These are phyloP conservation scores for Laupala kohalensis DNA, from an alignment of 1,140 invertebrate genomes.

Conservation along the genomic window DNA sequence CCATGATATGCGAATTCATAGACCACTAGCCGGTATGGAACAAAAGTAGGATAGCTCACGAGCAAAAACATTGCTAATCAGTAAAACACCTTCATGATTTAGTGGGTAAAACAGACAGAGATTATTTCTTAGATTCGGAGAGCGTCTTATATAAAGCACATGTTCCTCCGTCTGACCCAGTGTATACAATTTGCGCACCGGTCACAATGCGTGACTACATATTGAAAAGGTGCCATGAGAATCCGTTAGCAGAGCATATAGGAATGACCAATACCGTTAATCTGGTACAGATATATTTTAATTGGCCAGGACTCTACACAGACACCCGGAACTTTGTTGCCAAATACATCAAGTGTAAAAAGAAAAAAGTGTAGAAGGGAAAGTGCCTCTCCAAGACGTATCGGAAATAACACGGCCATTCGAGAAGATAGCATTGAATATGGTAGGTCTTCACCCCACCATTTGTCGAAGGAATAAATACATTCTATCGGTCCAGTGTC, in stretches of 20 bases:
- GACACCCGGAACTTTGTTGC: neutral
- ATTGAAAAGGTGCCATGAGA: neutral
- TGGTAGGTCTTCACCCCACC: neutral
- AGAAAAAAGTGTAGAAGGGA: neutral
- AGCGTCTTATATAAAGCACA: neutral
- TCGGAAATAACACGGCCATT: neutral
- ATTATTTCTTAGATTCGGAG: neutral
- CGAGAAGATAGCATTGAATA: neutral
- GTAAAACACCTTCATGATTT: neutral
- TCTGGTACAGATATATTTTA: neutral
- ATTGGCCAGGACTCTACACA: neutral
- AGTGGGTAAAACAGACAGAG: neutral
- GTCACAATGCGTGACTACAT: neutral
- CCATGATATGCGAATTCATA: neutral
- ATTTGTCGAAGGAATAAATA: neutral
- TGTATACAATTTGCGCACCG: neutral
- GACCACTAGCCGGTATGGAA: neutral
- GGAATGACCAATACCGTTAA: neutral
- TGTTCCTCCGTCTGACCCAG: neutral
- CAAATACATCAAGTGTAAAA: neutral
- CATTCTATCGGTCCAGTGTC: neutral
- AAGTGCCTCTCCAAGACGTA: neutral
- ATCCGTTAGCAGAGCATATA: neutral
- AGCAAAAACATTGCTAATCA: neutral
- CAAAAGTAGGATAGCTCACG: neutral